Evolutionary conservation across 2,797 vertebrate species (phyloP).

Genomic region (Halcyon leucocephala): DNA sequence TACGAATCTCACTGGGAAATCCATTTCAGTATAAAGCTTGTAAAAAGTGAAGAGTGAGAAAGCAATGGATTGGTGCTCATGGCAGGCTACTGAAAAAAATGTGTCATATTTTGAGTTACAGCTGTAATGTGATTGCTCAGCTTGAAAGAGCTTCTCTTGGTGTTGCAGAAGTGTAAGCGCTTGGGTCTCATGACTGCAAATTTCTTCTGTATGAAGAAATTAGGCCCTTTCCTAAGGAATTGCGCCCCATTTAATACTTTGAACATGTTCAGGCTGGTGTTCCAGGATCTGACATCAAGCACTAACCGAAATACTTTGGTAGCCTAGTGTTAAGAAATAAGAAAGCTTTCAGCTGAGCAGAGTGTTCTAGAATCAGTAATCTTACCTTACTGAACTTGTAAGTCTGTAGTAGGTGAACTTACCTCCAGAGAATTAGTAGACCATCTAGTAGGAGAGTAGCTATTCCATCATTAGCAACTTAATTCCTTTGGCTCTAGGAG

Average conservation of each 20-base stretch:
- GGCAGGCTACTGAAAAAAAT: not conserved
- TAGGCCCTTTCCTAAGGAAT: fast-evolving
- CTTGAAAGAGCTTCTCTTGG: not conserved
- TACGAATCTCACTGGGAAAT: constrained; percentile 28
- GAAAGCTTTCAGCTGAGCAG: not conserved
- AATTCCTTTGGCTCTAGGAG: not conserved
- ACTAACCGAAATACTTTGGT: not conserved
- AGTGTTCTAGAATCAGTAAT: not conserved
- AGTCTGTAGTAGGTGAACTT: not conserved
- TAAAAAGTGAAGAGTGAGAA: not conserved
- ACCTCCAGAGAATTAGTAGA: not conserved
- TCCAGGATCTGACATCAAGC: not conserved
- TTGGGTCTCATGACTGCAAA: not conserved
- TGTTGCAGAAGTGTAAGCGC: not conserved
- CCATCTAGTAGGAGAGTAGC: not conserved
- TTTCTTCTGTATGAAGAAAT: not conserved
- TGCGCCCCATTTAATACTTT: not conserved
- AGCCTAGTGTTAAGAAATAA: not conserved
- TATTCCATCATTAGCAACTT: not conserved
- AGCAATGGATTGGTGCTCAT: not conserved
- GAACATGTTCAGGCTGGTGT: not conserved
- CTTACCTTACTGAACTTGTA: not conserved
- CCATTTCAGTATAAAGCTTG: constrained; percentile 7
- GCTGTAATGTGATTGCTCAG: not conserved
- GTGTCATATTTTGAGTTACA: not conserved